Base-by-base conservation (phyloP, 2,797 vertebrate species). In the Pampus argenteus region DNA sequence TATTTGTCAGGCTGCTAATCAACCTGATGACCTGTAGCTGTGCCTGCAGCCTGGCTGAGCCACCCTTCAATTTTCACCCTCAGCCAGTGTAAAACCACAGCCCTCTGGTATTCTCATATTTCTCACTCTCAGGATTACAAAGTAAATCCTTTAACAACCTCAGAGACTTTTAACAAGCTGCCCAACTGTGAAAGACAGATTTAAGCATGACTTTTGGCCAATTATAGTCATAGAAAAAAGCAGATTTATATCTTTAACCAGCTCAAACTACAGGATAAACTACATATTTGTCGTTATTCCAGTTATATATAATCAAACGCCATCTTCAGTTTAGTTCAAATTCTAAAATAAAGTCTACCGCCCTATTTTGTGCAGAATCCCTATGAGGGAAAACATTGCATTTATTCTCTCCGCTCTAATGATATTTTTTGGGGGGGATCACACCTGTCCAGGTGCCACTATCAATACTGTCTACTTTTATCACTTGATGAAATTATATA, bases 1-100 rank as follows among this genome's bases (percentile, higher is more conserved):
- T 85, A 82, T 85, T 80, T 81, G 83, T 90, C 86, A 84, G 83
- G 58, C 67, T 82, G 67, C 78, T 86, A 82, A 91, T 89, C 88
- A 88, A 81, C 76, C 76, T 77, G 87, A 80, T 86, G 86, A 87
- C 87, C 76, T 78, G 84, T 76, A 87, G 80, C 78, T 87, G 74
- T 69, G 75, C 67, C 63, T 79, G 63, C 69, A 77, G 73, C 81
- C 70, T 73, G 74, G 45, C 72, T 74, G 74, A 78, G 63, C 66
- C 55, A 71, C 56, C 64, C 28, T 60, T 78, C 75, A 69, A 52
- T 83, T 72, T 48, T 78, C 66, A 71, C 65, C 48, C 65, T 2
- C 36, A 56, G 52, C 22, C 69, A 40, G 28, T 18, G 63, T 81
- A 68, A 51, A 67, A 61, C 55, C 45, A 52, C 52, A 71, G 66